phyloP scores from a whole-genome alignment of 2,797 vertebrate species.

The Pithecia hirsuta region DNA sequence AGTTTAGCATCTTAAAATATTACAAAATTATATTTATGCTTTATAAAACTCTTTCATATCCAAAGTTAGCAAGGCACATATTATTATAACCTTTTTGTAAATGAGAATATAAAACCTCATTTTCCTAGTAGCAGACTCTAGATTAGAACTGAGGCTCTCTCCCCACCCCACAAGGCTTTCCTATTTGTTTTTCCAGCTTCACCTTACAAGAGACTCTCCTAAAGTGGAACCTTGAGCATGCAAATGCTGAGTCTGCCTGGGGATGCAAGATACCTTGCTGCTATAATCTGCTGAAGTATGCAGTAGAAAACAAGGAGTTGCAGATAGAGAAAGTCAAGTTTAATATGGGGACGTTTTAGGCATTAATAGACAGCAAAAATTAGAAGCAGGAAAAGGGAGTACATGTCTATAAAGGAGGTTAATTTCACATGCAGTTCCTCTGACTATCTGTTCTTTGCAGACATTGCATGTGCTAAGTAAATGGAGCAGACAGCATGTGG shows the following conservation, averaged over 20 bases:
- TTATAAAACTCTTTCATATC: background rate
- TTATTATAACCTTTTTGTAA: background rate
- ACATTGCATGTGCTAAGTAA: background rate
- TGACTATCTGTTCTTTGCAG: background rate
- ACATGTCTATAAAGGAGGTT: background rate
- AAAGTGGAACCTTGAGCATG: background rate
- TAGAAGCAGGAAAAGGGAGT: background rate
- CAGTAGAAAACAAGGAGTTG: background rate
- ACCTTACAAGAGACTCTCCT: background rate
- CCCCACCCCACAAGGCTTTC: background rate
- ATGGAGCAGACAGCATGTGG: background rate
- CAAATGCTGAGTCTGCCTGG: background rate
- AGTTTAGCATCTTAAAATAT: background rate
- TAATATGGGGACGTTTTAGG: background rate
- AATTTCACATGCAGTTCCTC: background rate
- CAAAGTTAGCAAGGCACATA: background rate
- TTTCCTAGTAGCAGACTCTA: background rate
- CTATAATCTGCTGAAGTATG: background rate
- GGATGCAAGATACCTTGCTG: background rate
- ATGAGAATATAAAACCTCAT: background rate
- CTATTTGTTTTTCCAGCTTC: background rate
- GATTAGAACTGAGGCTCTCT: background rate
- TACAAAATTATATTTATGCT: background rate
- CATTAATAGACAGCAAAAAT: background rate
- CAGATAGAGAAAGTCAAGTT: background rate